Conservation (phyloP, 2,113 vertebrate species). For the Chaetura pelagica region DNA sequence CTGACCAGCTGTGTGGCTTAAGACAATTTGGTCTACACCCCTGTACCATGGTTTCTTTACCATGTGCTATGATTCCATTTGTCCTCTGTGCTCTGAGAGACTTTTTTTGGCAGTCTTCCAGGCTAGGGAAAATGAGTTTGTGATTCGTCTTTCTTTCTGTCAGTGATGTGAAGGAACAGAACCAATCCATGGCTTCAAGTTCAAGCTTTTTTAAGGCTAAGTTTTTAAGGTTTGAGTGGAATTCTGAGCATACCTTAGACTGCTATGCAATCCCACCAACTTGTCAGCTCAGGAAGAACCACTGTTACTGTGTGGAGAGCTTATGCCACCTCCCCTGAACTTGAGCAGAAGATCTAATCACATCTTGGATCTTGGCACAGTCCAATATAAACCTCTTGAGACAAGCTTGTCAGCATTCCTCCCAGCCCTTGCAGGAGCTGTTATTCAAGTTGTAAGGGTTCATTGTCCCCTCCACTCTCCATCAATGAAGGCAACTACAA, state of each 20-base stretch:
- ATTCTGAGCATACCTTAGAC: neutral
- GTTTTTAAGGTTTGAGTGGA: neutral
- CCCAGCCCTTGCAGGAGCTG: too few relatives aligned
- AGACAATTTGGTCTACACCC: too few relatives aligned
- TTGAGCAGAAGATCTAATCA: too few relatives aligned
- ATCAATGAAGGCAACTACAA: too few relatives aligned
- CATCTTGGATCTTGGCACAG: too few relatives aligned
- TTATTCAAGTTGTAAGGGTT: too few relatives aligned
- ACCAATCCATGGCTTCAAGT: neutral
- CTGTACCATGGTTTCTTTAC: too few relatives aligned
- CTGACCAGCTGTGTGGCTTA: neutral
- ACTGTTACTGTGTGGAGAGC: too few relatives aligned
- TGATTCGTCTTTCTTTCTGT: neutral
- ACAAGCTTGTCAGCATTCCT: too few relatives aligned
- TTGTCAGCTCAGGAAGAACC: neutral
- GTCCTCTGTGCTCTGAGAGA: neutral
- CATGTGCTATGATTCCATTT: neutral
- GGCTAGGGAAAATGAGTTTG: neutral
- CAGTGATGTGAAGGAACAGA: neutral
- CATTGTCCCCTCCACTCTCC: too few relatives aligned
- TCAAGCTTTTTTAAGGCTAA: neutral
- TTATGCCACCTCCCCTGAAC: too few relatives aligned
- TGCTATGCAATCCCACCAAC: neutral
- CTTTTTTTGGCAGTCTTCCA: neutral
- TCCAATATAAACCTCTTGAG: too few relatives aligned